Percentiles rank a stretch among this genome's conserved stretches.
Evolutionary conservation across 2,888 invertebrate genomes (phyloP).

Genomic region (Pediacus dermestoides): DNA sequence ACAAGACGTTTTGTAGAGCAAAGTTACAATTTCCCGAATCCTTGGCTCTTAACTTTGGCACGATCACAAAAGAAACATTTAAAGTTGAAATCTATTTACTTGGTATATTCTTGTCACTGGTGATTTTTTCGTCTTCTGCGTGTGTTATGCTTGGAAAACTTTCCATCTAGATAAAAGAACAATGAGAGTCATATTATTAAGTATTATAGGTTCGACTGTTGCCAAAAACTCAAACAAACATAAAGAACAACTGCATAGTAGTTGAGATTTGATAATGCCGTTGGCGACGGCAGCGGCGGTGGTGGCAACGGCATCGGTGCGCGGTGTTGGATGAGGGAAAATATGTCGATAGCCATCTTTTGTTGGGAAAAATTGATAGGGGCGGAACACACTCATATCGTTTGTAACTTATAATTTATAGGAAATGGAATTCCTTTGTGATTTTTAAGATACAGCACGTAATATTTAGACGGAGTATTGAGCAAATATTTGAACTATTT

Average conservation of each 20-base stretch:
- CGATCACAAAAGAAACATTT: constrained; percentile 39
- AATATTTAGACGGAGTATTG: constrained; percentile 23
- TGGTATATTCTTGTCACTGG: constrained; percentile 40
- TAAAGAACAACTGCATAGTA: constrained; percentile 34
- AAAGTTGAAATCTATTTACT: constrained; percentile 43
- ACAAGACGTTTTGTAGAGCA: constrained; percentile 8
- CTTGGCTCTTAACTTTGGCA: constrained; percentile 33
- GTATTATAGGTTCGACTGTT: constrained; percentile 36
- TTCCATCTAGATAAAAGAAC: constrained; percentile 36
- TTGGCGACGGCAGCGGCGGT: constrained; percentile 12
- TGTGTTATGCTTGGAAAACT: constrained; percentile 37
- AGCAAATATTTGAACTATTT: constrained; percentile 22
- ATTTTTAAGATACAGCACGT: constrained; percentile 30
- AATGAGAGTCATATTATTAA: constrained; percentile 37
- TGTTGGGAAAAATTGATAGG: constrained; percentile 31
- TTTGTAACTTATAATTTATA: constrained; percentile 34
- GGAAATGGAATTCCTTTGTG: constrained; percentile 32
- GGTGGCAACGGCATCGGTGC: constrained; percentile 17
- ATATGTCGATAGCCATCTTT: constrained; percentile 31
- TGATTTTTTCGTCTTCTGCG: no score
- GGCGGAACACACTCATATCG: constrained; percentile 29
- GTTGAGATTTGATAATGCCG: constrained; percentile 26
- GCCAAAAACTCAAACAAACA: constrained; percentile 36
- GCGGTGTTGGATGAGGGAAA: constrained; percentile 31
- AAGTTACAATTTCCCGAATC: constrained; percentile 20